Evolutionary conservation across 1,140 invertebrate genomes (phyloP).

Genomic region (Uloborus diversus): DNA sequence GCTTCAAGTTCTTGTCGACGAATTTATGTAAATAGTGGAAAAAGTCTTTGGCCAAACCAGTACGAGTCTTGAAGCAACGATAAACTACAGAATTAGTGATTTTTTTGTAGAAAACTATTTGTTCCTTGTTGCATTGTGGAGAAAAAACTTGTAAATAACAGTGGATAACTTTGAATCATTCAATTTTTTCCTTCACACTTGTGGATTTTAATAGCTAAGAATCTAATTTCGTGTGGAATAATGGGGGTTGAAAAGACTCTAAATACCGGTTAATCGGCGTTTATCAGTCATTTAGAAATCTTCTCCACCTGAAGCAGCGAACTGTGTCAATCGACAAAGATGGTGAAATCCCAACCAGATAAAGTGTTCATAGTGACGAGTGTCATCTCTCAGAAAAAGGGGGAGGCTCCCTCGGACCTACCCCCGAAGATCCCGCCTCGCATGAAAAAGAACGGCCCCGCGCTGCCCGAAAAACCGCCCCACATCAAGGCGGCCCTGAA

Average conservation of each 20-base stretch:
- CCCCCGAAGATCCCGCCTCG: conserved; percentile 35
- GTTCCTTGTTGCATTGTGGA: too few relatives aligned
- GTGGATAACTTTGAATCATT: too few relatives aligned
- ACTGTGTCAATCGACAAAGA: neutral
- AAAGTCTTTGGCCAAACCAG: too few relatives aligned
- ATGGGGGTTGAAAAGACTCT: neutral
- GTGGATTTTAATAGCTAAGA: neutral
- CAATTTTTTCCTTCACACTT: too few relatives aligned
- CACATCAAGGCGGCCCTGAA: conserved; percentile 22
- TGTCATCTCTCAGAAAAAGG: neutral
- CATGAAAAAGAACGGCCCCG: conserved; percentile 51
- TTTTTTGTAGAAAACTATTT: too few relatives aligned
- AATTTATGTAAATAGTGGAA: too few relatives aligned
- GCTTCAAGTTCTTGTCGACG: too few relatives aligned
- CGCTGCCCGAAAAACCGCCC: conserved; percentile 29
- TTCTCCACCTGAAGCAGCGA: neutral
- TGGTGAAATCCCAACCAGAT: conserved; percentile 33
- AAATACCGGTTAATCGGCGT: neutral
- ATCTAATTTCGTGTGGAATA: neutral
- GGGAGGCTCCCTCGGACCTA: neutral
- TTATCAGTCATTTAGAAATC: too few relatives aligned
- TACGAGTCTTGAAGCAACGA: too few relatives aligned
- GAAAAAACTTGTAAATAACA: too few relatives aligned
- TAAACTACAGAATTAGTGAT: too few relatives aligned
- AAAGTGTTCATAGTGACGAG: conserved; percentile 9